A percentile compares a stretch with the other conserved stretches of the same genome.
These are phyloP conservation scores for Paramormyrops kingsleyae DNA, from an alignment of 2,113 vertebrate genomes.

Conservation along the genomic window DNA sequence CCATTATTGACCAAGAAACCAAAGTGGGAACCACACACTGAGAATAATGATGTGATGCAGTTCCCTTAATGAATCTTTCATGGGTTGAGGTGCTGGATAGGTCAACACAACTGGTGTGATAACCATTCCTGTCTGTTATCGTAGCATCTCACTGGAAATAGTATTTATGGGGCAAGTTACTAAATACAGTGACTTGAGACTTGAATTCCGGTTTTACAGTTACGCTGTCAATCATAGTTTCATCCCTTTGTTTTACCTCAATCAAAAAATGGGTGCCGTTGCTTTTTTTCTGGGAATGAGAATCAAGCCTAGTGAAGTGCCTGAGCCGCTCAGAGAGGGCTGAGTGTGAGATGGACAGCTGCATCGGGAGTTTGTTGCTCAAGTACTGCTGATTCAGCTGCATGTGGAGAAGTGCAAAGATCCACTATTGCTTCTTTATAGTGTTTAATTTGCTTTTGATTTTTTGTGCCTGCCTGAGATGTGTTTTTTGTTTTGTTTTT, in stretches of 20 bases:
- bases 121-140: neutral
- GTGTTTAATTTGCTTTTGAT: neutral
- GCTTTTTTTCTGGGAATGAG: neutral
- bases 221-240: neutral
- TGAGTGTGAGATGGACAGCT: neutral
- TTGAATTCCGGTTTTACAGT: neutral
- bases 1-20: constrained; percentile 1
- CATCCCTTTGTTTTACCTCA: neutral
- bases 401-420: neutral
- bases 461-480: neutral
- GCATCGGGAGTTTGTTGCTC: neutral
- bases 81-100: neutral
- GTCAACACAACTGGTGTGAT: neutral
- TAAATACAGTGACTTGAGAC: neutral
- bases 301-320: neutral
- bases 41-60: neutral
- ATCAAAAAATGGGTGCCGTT: neutral
- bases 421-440: neutral
- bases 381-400: neutral
- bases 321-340: neutral
- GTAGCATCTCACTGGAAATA: neutral
- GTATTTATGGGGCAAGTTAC: neutral
- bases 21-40: neutral
- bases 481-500: neutral
- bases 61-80: constrained; percentile 16